These are phyloP conservation scores for Babylonia areolata DNA, from an alignment of 1,140 invertebrate genomes.

Conservation along the genomic window DNA sequence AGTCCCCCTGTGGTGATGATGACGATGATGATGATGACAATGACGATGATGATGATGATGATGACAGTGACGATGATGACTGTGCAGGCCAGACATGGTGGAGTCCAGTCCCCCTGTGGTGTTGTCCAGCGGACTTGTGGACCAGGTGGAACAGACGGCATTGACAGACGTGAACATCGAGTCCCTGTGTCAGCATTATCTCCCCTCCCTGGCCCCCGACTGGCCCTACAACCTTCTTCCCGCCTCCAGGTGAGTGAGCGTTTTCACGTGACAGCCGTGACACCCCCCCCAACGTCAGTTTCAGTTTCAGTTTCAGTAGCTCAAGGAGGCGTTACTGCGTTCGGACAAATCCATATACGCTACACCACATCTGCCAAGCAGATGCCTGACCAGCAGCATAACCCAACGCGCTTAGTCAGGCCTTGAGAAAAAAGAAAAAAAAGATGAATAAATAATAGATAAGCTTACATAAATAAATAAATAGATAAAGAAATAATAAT, in stretches of 20 bases:
- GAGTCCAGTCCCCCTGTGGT: slow-evolving; percentile 80
- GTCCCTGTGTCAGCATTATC: slow-evolving; percentile 46
- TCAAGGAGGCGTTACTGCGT: too few species aligned
- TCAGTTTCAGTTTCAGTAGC: too few species aligned
- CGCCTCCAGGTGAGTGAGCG: slow-evolving; percentile 46
- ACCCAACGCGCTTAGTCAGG: too few species aligned
- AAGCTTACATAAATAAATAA: too few species aligned
- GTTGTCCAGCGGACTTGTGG: slow-evolving; percentile 80
- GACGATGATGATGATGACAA: background rate
- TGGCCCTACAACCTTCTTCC: slow-evolving; percentile 60
- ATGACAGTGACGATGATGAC: slow-evolving; percentile 8
- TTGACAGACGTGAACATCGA: slow-evolving; percentile 55
- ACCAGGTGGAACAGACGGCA: slow-evolving; percentile 56
- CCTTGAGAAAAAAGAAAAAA: too few species aligned
- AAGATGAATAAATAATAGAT: too few species aligned
- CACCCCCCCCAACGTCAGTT: too few species aligned
- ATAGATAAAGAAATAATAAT: too few species aligned
- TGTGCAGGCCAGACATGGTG: slow-evolving; percentile 73
- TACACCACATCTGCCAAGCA: too few species aligned
- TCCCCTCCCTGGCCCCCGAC: slow-evolving; percentile 9
- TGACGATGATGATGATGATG: background rate
- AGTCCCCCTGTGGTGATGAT: slow-evolving; percentile 80
- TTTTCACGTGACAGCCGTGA: too few species aligned
- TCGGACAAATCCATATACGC: too few species aligned
- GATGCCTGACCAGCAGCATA: too few species aligned